A percentile compares a stretch with the other conserved stretches of the same genome.
These are phyloP conservation scores for Poeciliopsis turneri DNA, from an alignment of 2,797 vertebrate species.

Conservation along the genomic window DNA sequence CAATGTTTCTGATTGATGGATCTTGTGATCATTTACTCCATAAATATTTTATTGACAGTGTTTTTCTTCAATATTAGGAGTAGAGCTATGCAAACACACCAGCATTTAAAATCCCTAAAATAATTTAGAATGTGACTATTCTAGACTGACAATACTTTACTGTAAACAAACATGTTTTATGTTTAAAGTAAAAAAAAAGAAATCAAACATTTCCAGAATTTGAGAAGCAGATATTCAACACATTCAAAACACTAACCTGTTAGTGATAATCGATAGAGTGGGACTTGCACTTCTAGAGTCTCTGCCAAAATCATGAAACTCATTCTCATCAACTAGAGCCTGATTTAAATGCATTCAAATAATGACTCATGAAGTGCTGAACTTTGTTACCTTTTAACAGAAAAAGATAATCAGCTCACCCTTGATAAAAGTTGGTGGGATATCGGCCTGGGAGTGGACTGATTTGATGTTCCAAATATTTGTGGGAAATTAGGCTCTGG, in stretches of 20 bases:
- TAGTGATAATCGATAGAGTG: constrained; percentile 64
- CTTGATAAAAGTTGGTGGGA: constrained; percentile 29
- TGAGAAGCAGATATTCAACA: background rate
- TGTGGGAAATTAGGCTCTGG: constrained; percentile 40
- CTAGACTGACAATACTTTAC: background rate
- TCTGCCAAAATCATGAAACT: constrained; percentile 42
- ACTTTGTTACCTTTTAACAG: background rate
- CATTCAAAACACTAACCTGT: constrained; percentile 62
- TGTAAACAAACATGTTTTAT: background rate
- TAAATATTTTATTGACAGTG: background rate
- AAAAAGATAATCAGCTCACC: constrained; percentile 52
- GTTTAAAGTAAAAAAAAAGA: background rate
- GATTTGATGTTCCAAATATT: constrained; percentile 16
- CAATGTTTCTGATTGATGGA: background rate
- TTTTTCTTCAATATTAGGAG: background rate
- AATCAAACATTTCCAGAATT: background rate
- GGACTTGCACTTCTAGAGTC: constrained; percentile 61
- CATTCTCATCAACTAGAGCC: constrained; percentile 60
- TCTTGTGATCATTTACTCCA: background rate
- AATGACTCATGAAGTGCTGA: background rate
- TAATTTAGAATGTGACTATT: background rate
- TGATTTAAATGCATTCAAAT: too few relatives aligned
- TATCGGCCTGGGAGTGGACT: constrained; percentile 58
- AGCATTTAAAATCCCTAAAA: background rate
- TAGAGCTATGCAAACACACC: background rate